Conservation (phyloP, 1,140 invertebrate genomes). For the Melipona quadrifasciata region DNA sequence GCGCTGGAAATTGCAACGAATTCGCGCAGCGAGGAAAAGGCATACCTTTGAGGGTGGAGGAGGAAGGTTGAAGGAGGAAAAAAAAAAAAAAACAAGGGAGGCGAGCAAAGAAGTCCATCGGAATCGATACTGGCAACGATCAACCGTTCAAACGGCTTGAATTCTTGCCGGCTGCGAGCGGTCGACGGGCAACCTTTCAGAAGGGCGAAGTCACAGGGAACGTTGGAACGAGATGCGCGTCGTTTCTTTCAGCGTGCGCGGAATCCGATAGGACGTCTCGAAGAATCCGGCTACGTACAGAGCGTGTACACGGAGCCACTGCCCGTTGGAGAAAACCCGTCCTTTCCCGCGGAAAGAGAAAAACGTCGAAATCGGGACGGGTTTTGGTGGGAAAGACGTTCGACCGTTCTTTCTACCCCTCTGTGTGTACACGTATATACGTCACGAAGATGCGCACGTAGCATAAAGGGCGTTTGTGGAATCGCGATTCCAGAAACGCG, state of each 20-base stretch:
- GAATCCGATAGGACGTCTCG: constrained; percentile 47
- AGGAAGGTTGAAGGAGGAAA: too few relatives aligned
- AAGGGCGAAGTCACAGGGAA: constrained; percentile 15
- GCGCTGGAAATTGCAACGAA: not conserved
- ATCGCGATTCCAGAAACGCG: too few relatives aligned
- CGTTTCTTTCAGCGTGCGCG: constrained; percentile 47
- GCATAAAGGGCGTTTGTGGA: too few relatives aligned
- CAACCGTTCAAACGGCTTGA: constrained; percentile 40
- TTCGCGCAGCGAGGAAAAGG: not conserved
- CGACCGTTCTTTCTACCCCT: not conserved
- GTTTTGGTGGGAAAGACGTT: constrained; percentile 38
- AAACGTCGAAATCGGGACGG: constrained; percentile 9
- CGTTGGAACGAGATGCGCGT: constrained; percentile 11
- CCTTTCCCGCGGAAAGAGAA: not conserved
- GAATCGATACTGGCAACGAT: constrained; percentile 38
- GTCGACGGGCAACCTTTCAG: not conserved
- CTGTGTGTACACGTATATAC: not conserved
- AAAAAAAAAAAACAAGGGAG: constrained; percentile 8
- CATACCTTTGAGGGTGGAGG: not conserved
- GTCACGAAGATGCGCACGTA: not conserved
- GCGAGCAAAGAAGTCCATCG: constrained; percentile 28
- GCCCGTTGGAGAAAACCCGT: not conserved
- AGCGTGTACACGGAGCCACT: constrained; percentile 7
- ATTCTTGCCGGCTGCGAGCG: constrained; percentile 28
- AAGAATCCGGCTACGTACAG: constrained; percentile 29